phyloP scores from a whole-genome alignment of 2,113 vertebrate species.

The Paratilapia polleni region DNA sequence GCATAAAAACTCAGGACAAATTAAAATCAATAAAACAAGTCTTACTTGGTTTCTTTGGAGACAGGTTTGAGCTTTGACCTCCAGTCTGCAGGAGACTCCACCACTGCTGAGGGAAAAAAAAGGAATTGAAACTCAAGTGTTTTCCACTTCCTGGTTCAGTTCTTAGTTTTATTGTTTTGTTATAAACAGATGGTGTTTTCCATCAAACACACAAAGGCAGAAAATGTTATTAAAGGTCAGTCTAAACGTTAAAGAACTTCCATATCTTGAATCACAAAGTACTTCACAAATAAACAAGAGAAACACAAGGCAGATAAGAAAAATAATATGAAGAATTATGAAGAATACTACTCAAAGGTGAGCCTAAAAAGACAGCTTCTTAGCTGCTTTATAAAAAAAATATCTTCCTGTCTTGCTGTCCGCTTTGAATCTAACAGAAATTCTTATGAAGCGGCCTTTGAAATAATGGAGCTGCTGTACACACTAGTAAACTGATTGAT shows the following conservation, averaged over 20 bases:
- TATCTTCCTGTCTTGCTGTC: no score
- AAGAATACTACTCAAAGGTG: neutral
- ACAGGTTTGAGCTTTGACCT: constrained; percentile 87
- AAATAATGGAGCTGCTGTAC: no score
- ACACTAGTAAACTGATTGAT: neutral
- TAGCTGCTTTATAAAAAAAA: no score
- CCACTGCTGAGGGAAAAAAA: neutral
- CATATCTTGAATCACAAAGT: neutral
- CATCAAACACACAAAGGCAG: neutral
- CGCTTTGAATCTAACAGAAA: no score
- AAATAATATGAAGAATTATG: neutral
- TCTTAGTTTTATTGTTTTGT: neutral
- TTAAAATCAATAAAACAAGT: neutral
- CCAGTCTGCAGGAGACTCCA: constrained; percentile 85
- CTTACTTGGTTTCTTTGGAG: constrained; percentile 81
- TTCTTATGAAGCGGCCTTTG: no score
- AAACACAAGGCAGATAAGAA: neutral
- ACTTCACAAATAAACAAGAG: neutral
- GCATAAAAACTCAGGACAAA: neutral
- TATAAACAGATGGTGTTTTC: neutral
- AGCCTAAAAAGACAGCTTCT: no score
- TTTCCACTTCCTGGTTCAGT: neutral
- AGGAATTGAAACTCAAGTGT: neutral
- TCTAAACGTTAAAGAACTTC: no score
- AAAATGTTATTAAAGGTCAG: neutral